phyloP scores from a whole-genome alignment of 2,113 vertebrate genomes.

The Tiliqua scincoides region DNA sequence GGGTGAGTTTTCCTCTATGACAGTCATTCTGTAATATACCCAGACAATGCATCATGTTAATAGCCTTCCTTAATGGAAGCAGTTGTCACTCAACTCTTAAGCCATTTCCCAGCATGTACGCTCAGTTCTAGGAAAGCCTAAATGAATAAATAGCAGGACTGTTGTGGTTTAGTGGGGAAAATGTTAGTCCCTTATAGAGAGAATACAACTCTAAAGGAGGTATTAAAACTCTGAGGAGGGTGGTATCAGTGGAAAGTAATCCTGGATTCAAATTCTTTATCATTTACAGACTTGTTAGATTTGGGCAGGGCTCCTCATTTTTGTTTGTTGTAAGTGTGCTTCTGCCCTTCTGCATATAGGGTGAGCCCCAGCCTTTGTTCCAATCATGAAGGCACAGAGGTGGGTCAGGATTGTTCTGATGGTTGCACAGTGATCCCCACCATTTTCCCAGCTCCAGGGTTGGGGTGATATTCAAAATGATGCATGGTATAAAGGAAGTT shows the following conservation, averaged over 20 bases:
- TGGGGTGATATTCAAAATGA: too few species aligned
- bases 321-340: too few species aligned
- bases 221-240: slow-evolving; percentile 51
- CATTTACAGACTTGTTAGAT: too few species aligned
- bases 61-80: slow-evolving; percentile 67
- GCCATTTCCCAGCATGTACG: slow-evolving; percentile 39
- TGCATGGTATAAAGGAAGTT: slow-evolving; percentile 27
- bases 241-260: not conserved
- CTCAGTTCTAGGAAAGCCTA: slow-evolving; percentile 54
- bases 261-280: slow-evolving; percentile 18
- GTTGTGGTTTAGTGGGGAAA: not conserved
- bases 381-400: too few species aligned
- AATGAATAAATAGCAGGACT: slow-evolving; percentile 41
- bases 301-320: too few species aligned
- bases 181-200: not conserved
- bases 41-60: slow-evolving; percentile 51
- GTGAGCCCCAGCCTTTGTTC: too few species aligned
- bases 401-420: too few species aligned
- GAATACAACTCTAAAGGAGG: not conserved
- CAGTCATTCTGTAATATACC: slow-evolving; percentile 44
- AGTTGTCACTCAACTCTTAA: slow-evolving; percentile 47
- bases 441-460: too few species aligned
- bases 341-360: too few species aligned
- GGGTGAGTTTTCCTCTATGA: not conserved
- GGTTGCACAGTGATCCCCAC: too few species aligned